Evolutionary conservation across 2,797 vertebrate genomes (phyloP), one percentile per base, ranked within the genome.

Genomic region (Natrix natrix): DNA sequence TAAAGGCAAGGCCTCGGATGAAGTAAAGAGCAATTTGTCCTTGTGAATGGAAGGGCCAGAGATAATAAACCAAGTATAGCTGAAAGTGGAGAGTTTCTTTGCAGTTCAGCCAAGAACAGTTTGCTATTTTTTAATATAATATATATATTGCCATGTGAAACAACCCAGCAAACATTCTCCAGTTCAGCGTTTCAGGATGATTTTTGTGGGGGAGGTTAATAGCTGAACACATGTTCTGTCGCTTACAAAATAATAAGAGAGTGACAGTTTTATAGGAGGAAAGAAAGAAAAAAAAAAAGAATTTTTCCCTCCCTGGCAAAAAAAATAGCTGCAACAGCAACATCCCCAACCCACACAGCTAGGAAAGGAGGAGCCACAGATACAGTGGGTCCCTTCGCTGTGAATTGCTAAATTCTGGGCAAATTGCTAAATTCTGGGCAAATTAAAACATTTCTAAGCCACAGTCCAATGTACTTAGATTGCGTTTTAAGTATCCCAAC

Each of bases 201-300:
- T 48, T 0, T 93, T 60, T 91, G 92, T 94, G 95, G 94, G 56
- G 96, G 95, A 95, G 95, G 94, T 28, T 0, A 93, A 91, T 89
- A 92, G 88, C 83, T 90, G 89, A 94, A 93, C 91, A 91, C 91
- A 96, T 92, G 86, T 94, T 54, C 32, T 91, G 88, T 93, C 92
- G 90, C 95, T 93, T 95, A 93, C 83, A 95, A 93, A 95, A 96
- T 94, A 95, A 95, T 94, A 93, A 94, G 95, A 94, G 0, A 48
- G 96, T 96, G 96, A 97, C 96, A 96, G 96, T 94, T 95, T 22
- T 0, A 89, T 90, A 95, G 94, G 52, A 55, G 26, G 43, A 14
- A 94, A 96, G 92, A 94, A 95, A 95, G 90, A 11, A 11, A 78
- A 43, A 91, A 83, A 43, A 78, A 91, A 83, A 43, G 37, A 22